These are phyloP conservation scores for Peromyscus leucopus DNA, from an alignment of 2,113 vertebrate species.

Conservation along the genomic window DNA sequence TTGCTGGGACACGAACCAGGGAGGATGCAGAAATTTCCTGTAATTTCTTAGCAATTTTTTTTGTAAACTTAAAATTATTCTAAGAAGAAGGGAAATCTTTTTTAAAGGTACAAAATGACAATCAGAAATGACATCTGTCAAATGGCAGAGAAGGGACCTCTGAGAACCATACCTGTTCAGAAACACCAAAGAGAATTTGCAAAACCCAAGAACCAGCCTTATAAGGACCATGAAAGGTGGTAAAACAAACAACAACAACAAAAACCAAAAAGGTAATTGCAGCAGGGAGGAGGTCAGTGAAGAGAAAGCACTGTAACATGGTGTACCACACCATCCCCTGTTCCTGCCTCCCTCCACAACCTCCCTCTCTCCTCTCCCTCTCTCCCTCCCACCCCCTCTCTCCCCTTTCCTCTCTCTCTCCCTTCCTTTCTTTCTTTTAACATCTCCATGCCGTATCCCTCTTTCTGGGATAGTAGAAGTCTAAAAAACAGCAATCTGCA, in stretches of 20 bases:
- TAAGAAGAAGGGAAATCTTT: not conserved
- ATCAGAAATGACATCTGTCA: not conserved
- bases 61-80: not conserved
- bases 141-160: not conserved
- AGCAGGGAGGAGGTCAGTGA: not conserved
- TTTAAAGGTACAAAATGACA: not conserved
- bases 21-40: not conserved
- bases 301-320: not conserved
- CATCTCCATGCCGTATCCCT: not conserved
- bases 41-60: not conserved
- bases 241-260: too few species aligned
- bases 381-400: not conserved
- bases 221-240: not conserved
- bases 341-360: not conserved
- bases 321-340: not conserved
- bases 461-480: not conserved
- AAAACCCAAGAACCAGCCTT: not conserved
- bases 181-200: not conserved
- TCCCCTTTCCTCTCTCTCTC: rapidly evolving
- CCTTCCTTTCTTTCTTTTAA: not conserved
- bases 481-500: not conserved
- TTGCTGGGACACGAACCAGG: rapidly evolving
- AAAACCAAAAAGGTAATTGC: not conserved
- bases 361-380: not conserved
- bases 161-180: not conserved